Base-by-base conservation (phyloP, 2,888 invertebrate genomes). In the Allygus modestus region DNA sequence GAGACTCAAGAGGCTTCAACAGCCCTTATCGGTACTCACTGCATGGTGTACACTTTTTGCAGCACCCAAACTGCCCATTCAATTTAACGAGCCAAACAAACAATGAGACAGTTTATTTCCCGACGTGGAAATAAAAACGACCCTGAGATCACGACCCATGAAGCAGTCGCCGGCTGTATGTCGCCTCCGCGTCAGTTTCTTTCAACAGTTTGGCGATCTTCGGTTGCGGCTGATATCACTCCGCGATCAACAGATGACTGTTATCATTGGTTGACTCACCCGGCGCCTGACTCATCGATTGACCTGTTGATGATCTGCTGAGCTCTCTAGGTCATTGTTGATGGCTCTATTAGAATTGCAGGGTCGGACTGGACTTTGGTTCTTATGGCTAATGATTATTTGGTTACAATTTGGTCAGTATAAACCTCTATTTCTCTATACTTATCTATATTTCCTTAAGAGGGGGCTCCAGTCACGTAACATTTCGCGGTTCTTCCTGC, bases 201-300 rank as follows among this genome's bases (percentile, higher is more conserved):
- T 65, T 65, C 65, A 65, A 65, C 65, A 26, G 65, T 65, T 65
- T 31, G 31, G 23, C 46, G 23, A 65, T 65, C 65, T 28, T 2
- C 65, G 11, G 54, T 54, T n/a, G 23, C 23, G 54, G 54, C 23
- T 23, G 54, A 54, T 23, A 9, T 9, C 37, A 37, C 9, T 37
- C 37, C 12, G 46, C 46, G 5, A 65, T 28, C 65, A 65, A 28
- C 65, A 28, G 65, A 9, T 65, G 31, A 15, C 31, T 65, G 31
- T 31, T 65, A 65, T 65, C 65, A 28, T 28, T 12, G 20, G 28
- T 15, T 28, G 65, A 28, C 28, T 65, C 65, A 31, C 31, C 23
- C 28, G 28, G 1, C 65, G 28, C 1, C 7, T 65, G 65, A 65
- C 31, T 65, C 65, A 65, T 28, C 31, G 65, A 26, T 58, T 58